A percentile compares a stretch with the other conserved stretches of the same genome.
These are phyloP conservation scores for Drosophila fuyamai DNA, from an alignment of 1,140 invertebrate species.

Conservation along the genomic window DNA sequence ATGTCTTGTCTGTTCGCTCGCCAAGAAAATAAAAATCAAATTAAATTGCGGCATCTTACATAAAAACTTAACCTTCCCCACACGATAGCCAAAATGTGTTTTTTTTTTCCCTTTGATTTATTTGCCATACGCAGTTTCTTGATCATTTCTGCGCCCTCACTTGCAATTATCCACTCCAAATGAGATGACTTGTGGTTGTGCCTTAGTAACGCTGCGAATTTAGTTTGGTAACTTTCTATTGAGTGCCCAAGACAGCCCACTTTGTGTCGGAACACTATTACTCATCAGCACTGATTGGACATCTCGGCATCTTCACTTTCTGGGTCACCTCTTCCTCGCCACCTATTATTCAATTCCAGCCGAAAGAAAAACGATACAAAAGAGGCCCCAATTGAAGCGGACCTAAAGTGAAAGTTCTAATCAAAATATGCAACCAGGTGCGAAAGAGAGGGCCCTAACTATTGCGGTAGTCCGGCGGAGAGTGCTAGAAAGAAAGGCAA, in stretches of 20 bases:
- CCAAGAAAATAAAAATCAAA: slow-evolving; percentile 61
- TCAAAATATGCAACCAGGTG: slow-evolving; percentile 48
- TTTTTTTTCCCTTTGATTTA: slow-evolving; percentile 24
- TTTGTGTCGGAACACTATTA: slow-evolving; percentile 24
- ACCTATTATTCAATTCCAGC: slow-evolving; percentile 62
- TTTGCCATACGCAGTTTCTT: slow-evolving; percentile 33
- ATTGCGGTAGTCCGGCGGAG: slow-evolving; percentile 67
- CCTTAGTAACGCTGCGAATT: slow-evolving; percentile 22
- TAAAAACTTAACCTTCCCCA: slow-evolving; percentile 75
- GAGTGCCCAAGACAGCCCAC: slow-evolving; percentile 19
- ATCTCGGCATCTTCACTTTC: slow-evolving; percentile 50
- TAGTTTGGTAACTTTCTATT: slow-evolving; percentile 50
- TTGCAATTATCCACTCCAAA: slow-evolving; percentile 66
- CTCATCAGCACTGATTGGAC: slow-evolving; percentile 44
- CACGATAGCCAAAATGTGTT: slow-evolving; percentile 46
- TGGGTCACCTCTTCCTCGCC: slow-evolving; percentile 44
- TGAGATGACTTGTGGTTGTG: slow-evolving; percentile 53
- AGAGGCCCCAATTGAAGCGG: slow-evolving; percentile 54
- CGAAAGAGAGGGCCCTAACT: slow-evolving; percentile 26
- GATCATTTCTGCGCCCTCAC: slow-evolving; percentile 29
- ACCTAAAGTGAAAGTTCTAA: slow-evolving; percentile 83
- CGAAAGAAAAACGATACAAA: slow-evolving; percentile 21
- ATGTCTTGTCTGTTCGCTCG: slow-evolving; percentile 20
- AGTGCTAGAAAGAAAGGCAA: slow-evolving; percentile 54
- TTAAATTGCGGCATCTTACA: slow-evolving; percentile 80